Percentiles rank a stretch among this genome's conserved stretches.
These are phyloP conservation scores for Takifugu flavidus DNA, from an alignment of 2,113 vertebrate genomes.

Conservation along the genomic window DNA sequence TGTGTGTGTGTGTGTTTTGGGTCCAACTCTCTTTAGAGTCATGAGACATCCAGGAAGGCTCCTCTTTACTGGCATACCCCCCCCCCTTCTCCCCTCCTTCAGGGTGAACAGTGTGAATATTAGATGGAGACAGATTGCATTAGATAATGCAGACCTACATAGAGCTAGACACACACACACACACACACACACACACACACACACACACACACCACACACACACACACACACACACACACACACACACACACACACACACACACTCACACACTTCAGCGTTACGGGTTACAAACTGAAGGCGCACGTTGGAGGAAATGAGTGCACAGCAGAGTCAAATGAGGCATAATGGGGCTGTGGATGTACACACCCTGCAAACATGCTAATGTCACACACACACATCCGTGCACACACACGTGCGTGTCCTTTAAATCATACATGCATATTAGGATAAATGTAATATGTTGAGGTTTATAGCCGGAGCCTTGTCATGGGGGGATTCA, in stretches of 20 bases:
- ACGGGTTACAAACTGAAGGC: conserved; percentile 19
- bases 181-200: conserved; percentile 5
- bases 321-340: neutral
- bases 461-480: too few species aligned
- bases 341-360: conserved; percentile 12
- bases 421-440: neutral
- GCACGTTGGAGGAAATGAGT: neutral
- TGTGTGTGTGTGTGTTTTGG: conserved; percentile 7
- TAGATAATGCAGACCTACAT: conserved; percentile 64
- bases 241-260: neutral
- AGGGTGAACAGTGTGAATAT: conserved; percentile 56
- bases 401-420: neutral
- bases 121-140: conserved; percentile 67
- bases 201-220: neutral
- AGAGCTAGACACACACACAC: conserved; percentile 30
- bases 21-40: conserved; percentile 20
- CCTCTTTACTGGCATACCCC: conserved; percentile 29
- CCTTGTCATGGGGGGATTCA: too few species aligned
- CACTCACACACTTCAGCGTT: conserved; percentile 3
- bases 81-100: conserved; percentile 19
- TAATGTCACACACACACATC: too few species aligned
- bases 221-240: neutral
- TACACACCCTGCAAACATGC: conserved; percentile 7
- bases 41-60: conserved; percentile 22
- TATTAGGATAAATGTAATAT: too few species aligned